Percentiles rank a stretch among this genome's conserved stretches.
phyloP scores from a whole-genome alignment of 2,113 vertebrate genomes.

The Ceyx cyanopectus region DNA sequence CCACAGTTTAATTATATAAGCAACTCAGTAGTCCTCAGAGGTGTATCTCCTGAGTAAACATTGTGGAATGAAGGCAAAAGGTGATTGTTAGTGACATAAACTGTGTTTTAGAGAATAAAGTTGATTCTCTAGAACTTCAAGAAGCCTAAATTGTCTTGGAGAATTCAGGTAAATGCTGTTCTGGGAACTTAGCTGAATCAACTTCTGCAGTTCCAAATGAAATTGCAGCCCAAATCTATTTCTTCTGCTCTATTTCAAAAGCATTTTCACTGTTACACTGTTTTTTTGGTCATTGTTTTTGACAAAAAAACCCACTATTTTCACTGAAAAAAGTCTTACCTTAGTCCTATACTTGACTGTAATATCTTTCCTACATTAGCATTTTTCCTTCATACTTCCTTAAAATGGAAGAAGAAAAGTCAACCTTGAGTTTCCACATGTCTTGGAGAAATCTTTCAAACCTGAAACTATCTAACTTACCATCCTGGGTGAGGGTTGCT shows the following conservation, averaged over 20 bases:
- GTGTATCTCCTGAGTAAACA: background rate
- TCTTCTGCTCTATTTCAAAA: background rate
- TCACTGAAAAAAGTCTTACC: background rate
- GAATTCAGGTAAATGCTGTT: background rate
- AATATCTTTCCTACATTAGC: constrained; percentile 1
- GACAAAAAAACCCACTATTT: background rate
- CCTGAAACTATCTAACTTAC: background rate
- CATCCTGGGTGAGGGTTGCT: background rate
- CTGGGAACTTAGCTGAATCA: background rate
- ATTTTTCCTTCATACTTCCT: constrained; percentile 12
- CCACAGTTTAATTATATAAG: background rate
- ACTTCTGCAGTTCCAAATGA: background rate
- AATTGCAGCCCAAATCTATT: background rate
- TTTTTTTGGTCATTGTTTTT: background rate
- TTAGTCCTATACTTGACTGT: background rate
- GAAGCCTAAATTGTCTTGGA: background rate
- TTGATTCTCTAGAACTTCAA: background rate
- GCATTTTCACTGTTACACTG: background rate
- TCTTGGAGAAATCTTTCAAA: background rate
- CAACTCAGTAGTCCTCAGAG: background rate
- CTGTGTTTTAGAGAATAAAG: background rate
- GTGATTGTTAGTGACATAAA: background rate
- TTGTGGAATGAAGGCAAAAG: background rate
- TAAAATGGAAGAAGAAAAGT: background rate
- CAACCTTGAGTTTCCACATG: background rate